phyloP scores from a whole-genome alignment of 2,113 vertebrate species.

The Galemys pyrenaicus region DNA sequence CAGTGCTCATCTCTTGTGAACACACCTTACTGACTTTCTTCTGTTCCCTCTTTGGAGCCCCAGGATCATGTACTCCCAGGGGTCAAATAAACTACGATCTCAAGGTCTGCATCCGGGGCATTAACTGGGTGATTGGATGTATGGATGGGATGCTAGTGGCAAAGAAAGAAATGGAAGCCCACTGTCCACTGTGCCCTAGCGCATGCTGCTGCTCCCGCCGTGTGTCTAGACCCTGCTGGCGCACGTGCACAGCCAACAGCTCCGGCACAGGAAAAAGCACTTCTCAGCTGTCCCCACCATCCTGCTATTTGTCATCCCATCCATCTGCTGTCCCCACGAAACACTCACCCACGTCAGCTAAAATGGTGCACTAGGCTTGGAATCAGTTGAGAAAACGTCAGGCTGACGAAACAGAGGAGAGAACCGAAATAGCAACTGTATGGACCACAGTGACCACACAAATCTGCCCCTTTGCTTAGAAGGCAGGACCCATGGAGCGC shows the following conservation, averaged over 20 bases:
- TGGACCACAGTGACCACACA: not conserved
- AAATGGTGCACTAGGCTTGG: constrained; percentile 67
- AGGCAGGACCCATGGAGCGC: not conserved
- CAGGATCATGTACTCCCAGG: not conserved
- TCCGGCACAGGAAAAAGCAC: constrained; percentile 64
- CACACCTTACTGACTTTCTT: not conserved
- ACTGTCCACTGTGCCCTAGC: not conserved
- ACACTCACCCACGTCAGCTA: constrained; percentile 75
- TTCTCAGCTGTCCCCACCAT: constrained; percentile 66
- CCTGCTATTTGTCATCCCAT: constrained; percentile 76
- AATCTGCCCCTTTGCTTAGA: not conserved
- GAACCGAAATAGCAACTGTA: constrained; percentile 58
- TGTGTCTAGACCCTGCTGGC: not conserved
- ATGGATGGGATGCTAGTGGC: not conserved
- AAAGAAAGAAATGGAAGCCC: not conserved
- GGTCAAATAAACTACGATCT: not conserved
- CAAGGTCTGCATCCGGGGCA: not conserved
- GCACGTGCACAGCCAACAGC: constrained; percentile 29
- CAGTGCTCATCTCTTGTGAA: not conserved
- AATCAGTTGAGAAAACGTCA: constrained; percentile 70
- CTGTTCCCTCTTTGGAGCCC: not conserved
- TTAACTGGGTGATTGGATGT: not conserved
- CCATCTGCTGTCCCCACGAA: constrained; percentile 76
- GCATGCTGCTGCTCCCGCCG: not conserved
- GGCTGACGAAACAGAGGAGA: constrained; percentile 30